These are phyloP conservation scores for Pangasius djambal DNA, from an alignment of 2,797 vertebrate species.

Conservation along the genomic window DNA sequence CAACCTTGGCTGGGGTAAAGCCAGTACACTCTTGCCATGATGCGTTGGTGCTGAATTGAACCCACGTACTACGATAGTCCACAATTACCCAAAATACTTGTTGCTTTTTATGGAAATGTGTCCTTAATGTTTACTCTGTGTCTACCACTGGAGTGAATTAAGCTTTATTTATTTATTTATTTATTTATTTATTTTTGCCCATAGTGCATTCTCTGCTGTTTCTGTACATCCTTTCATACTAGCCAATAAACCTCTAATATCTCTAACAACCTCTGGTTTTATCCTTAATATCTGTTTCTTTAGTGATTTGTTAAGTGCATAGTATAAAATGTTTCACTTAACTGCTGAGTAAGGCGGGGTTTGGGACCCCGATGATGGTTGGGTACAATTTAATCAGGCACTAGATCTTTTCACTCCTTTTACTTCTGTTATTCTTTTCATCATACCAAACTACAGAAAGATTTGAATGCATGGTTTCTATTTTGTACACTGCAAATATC, in stretches of 20 bases:
- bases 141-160: no score
- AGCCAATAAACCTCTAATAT: neutral
- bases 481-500: neutral
- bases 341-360: no score
- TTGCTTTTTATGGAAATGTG: neutral
- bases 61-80: neutral
- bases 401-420: neutral
- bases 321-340: no score
- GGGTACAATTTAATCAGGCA: neutral
- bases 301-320: neutral
- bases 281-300: neutral
- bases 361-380: neutral
- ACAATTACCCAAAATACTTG: neutral
- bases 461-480: neutral
- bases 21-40: neutral
- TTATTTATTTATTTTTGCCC: no score
- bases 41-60: neutral
- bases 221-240: neutral
- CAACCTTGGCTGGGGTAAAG: neutral
- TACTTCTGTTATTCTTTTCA: neutral
- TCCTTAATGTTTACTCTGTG: neutral
- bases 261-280: neutral
- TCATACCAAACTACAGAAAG: neutral
- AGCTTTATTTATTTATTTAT: neutral
- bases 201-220: neutral